Conservation (phyloP, 2,888 invertebrate species). For the Anodontia alba region DNA sequence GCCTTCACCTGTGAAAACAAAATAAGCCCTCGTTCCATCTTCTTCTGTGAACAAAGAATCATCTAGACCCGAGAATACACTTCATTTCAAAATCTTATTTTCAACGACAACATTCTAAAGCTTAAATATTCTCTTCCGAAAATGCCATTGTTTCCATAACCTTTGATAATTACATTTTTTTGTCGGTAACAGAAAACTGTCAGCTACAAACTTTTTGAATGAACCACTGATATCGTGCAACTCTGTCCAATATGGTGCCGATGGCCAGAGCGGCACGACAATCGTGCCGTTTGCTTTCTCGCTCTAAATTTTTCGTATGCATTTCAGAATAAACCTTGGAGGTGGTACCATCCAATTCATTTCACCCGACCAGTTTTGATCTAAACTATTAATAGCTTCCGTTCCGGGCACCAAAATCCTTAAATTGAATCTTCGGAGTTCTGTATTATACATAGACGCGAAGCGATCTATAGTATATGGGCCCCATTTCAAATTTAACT, state of each 20-base stretch:
- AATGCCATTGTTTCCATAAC: background rate
- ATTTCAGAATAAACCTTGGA: background rate
- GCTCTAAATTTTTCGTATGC: background rate
- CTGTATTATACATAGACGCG: background rate
- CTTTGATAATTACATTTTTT: background rate
- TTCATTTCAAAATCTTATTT: background rate
- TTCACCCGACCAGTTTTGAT: background rate
- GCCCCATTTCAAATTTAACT: background rate
- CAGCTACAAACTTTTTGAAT: background rate
- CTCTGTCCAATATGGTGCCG: constrained; percentile 14
- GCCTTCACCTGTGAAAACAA: background rate
- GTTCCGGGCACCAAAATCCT: constrained; percentile 6
- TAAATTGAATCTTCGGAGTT: background rate
- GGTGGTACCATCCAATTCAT: constrained; percentile 3
- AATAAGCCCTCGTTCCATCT: too few species aligned
- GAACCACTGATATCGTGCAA: background rate
- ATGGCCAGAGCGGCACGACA: constrained; percentile 11
- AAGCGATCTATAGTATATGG: constrained; percentile 1
- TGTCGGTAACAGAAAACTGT: background rate
- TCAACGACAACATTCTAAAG: constrained; percentile 17
- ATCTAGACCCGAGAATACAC: too few species aligned
- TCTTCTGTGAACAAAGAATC: too few species aligned
- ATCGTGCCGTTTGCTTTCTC: background rate
- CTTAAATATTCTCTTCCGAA: background rate
- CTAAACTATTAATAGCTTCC: background rate